Evolutionary conservation across 2,888 invertebrate genomes (phyloP), one percentile per base, ranked within the genome.

Genomic region (Caenorhabditis panamensis): DNA sequence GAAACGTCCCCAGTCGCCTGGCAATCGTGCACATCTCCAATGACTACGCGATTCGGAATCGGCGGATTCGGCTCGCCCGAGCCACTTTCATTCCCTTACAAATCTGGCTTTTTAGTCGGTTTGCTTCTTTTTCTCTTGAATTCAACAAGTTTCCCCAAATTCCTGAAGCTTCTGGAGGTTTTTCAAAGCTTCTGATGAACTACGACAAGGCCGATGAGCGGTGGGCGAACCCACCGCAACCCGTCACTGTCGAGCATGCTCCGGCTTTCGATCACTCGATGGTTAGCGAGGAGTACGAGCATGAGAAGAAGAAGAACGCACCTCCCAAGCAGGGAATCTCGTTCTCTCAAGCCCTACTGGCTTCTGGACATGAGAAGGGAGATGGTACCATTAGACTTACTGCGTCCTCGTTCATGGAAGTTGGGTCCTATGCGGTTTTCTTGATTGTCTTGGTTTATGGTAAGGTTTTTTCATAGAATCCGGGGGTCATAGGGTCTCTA

Each of bases 361-460:
- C 82, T 26, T 71, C 79, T 31, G 67, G 72, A n/a, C 69, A 67
- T 18, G 75, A 82, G 61, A 79, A 81, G 63, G 59, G 61, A 22
- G 80, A 79, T 37, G 82, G 76, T 31, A 82, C 68, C 69, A 75
- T 71, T 18, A 59, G 62, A 22, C 58, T 79, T 37, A 80, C 82
- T 18, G 81, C 79, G 5, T 66, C 58, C 16, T 79, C 72, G 47
- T 66, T 83, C 22, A 63, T 82, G 59, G 82, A 79, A 47, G 79
- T 82, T 26, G 71, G 79, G n/a, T 69, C 78, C 20, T 84, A 82
- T 59, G 79, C 77, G 6, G 61, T 79, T 8, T 84, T 82, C 47
- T 58, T 84, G 41, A 69, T 82, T 54, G 77, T 84, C 4, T 16
- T 84, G 37, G 82, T 82, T 20, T 83, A 78, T 56, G 78, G 83